phyloP scores from a whole-genome alignment of 1,140 invertebrate genomes.

The Paraescarpia echinospica region DNA sequence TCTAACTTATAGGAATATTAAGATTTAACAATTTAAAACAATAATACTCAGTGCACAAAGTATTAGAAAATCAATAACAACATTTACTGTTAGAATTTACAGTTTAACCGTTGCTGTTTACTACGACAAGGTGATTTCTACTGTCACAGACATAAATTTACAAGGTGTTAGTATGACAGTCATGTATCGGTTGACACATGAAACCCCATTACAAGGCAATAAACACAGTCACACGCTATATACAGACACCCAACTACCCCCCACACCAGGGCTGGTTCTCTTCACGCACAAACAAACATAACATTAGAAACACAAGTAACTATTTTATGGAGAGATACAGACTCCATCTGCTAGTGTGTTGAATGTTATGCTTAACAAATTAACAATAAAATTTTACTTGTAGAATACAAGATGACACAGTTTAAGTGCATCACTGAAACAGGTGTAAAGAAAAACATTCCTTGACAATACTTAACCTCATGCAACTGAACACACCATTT shows the following conservation, averaged over 20 bases:
- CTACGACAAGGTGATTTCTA: background rate
- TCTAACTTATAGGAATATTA: background rate
- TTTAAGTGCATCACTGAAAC: background rate
- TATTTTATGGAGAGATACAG: background rate
- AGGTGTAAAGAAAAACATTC: background rate
- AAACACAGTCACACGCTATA: background rate
- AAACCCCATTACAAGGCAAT: background rate
- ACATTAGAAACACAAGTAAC: background rate
- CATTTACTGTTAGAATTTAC: background rate
- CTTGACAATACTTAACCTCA: too few relatives aligned
- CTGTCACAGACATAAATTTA: background rate
- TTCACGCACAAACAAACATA: background rate
- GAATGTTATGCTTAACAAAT: too few relatives aligned
- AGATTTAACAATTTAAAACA: background rate
- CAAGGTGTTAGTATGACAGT: background rate
- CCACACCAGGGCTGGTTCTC: background rate
- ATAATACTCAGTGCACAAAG: background rate
- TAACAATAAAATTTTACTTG: background rate
- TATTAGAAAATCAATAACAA: background rate
- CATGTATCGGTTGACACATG: background rate
- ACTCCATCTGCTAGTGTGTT: background rate
- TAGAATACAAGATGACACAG: background rate
- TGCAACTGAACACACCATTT: too few relatives aligned
- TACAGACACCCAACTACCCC: background rate
- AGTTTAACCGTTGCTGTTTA: background rate